A percentile compares a stretch with the other conserved stretches of the same genome.
Evolutionary conservation across 2,113 vertebrate species (phyloP).

Genomic region (Rhizomys pruinosus): DNA sequence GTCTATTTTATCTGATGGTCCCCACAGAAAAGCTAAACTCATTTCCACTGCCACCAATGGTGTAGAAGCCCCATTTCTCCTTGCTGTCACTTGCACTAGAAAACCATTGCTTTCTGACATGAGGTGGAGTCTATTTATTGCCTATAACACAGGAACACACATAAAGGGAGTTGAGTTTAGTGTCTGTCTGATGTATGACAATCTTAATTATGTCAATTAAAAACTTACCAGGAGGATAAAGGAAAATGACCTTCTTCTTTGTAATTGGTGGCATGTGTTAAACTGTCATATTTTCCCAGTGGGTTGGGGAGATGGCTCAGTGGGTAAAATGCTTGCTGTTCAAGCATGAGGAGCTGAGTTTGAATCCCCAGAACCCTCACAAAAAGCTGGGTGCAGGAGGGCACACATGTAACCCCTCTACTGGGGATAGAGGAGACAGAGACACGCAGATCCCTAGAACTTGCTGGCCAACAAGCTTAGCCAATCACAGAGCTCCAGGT

Average conservation of each 20-base stretch:
- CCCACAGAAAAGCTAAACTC: background rate
- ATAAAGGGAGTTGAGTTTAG: background rate
- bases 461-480: background rate
- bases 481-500: background rate
- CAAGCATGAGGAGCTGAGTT: background rate
- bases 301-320: background rate
- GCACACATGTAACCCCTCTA: background rate
- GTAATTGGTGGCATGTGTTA: background rate
- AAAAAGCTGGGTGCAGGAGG: background rate
- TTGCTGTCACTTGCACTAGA: rapidly evolving
- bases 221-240: background rate
- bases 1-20: background rate
- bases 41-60: background rate
- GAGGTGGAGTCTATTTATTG: background rate
- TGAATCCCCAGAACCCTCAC: background rate
- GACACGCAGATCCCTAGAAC: background rate
- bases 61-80: background rate
- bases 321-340: background rate
- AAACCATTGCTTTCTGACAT: background rate
- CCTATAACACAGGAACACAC: background rate
- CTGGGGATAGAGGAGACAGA: background rate
- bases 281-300: background rate
- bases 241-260: no score
- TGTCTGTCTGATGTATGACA: background rate
- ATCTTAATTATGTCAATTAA: no score